Evolutionary conservation across 1,140 invertebrate species (phyloP).

Genomic region (Lamellibrachia luymesi): DNA sequence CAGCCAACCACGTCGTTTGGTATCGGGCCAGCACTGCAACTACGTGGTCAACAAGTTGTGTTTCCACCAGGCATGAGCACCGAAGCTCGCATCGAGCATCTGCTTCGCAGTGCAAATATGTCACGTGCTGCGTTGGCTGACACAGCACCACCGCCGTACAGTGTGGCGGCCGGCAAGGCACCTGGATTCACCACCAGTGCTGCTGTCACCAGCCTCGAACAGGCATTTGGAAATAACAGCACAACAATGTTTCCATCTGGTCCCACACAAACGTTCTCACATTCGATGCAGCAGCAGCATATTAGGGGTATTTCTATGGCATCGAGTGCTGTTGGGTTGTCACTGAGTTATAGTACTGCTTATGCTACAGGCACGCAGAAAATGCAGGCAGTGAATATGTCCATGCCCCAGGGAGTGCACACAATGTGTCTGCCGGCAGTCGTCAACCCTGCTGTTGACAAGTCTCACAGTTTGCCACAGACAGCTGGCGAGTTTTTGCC

Average conservation of each 20-base stretch:
- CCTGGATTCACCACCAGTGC: slow-evolving; percentile 2
- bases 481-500: neutral
- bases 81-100: neutral
- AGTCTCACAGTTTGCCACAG: neutral
- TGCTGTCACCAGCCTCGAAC: neutral
- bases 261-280: neutral
- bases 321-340: neutral
- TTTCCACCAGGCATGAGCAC: neutral
- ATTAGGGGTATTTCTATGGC: neutral
- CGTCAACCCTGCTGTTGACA: neutral
- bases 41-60: neutral
- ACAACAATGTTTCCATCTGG: neutral
- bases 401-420: neutral
- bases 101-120: neutral
- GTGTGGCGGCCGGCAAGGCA: neutral
- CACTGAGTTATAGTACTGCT: neutral
- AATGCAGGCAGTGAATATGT: neutral
- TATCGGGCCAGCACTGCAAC: neutral
- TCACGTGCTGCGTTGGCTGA: neutral
- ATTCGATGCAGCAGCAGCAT: neutral
- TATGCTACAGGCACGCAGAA: neutral
- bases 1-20: neutral
- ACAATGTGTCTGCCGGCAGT: neutral
- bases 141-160: neutral
- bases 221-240: neutral